These are phyloP conservation scores for Sebastes fasciatus DNA, from an alignment of 2,113 vertebrate genomes.

Conservation along the genomic window DNA sequence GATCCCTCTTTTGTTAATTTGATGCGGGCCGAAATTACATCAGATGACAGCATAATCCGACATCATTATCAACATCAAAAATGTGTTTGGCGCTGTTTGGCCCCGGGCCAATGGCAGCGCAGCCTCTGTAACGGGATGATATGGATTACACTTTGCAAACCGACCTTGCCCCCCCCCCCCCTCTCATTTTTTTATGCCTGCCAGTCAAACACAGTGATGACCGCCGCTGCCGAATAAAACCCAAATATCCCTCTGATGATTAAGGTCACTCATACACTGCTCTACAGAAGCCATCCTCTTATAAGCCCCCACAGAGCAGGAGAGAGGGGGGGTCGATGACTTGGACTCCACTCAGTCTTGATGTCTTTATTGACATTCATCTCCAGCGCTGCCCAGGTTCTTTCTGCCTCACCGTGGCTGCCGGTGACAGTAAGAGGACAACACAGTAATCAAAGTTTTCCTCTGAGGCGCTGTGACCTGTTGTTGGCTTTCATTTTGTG, in stretches of 20 bases:
- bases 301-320: conserved; percentile 49
- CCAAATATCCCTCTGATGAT: conserved; percentile 82
- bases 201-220: conserved; percentile 71
- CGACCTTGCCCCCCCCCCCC: conserved; percentile 71
- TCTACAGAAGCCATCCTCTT: conserved; percentile 62
- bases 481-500: conserved; percentile 72
- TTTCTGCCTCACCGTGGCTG: background rate
- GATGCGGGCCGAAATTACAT: conserved; percentile 70
- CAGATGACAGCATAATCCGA: conserved; percentile 77
- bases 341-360: conserved; percentile 18
- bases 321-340: background rate
- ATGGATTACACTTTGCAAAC: conserved; percentile 78
- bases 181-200: conserved; percentile 65
- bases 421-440: conserved; percentile 10
- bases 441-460: conserved; percentile 52
- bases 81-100: conserved; percentile 38
- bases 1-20: conserved; percentile 74
- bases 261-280: conserved; percentile 81
- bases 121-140: conserved; percentile 76
- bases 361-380: conserved; percentile 40
- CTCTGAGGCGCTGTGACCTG: conserved; percentile 69
- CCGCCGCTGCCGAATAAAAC: conserved; percentile 69
- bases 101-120: conserved; percentile 53
- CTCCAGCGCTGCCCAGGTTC: conserved; percentile 28
- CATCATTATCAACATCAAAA: conserved; percentile 73